Percentiles rank a stretch among this genome's conserved stretches.
These are phyloP conservation scores for Bombus affinis DNA, from an alignment of 1,140 invertebrate genomes.

Conservation along the genomic window DNA sequence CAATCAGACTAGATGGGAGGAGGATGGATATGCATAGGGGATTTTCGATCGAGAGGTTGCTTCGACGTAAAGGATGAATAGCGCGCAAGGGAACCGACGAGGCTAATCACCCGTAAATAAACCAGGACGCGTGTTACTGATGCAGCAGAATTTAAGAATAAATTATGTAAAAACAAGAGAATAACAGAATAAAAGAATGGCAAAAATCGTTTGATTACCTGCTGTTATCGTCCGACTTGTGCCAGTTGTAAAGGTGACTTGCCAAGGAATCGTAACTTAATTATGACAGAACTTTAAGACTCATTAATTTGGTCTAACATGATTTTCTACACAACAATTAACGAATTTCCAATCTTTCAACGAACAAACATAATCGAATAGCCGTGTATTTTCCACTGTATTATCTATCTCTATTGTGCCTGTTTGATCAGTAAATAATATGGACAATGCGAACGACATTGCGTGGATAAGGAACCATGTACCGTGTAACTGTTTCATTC, in stretches of 20 bases:
- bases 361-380: neutral
- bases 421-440: neutral
- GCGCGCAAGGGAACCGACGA: neutral
- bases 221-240: no score
- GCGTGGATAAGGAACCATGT: neutral
- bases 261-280: no score
- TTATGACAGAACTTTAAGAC: no score
- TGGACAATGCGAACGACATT: neutral
- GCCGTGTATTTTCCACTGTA: neutral
- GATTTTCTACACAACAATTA: neutral
- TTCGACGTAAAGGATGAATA: neutral
- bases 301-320: neutral
- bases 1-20: neutral
- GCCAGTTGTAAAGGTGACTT: neutral
- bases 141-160: neutral
- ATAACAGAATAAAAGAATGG: neutral
- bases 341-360: neutral
- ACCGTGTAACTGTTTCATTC: constrained; percentile 2
- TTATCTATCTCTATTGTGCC: neutral
- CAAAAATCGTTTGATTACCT: no score
- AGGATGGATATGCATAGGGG: neutral
- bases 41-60: constrained; percentile 15
- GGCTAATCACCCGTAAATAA: constrained; percentile 31
- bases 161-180: neutral
- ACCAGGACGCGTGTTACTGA: neutral